Conservation (phyloP, 2,797 vertebrate species). For the Karalla daura region DNA sequence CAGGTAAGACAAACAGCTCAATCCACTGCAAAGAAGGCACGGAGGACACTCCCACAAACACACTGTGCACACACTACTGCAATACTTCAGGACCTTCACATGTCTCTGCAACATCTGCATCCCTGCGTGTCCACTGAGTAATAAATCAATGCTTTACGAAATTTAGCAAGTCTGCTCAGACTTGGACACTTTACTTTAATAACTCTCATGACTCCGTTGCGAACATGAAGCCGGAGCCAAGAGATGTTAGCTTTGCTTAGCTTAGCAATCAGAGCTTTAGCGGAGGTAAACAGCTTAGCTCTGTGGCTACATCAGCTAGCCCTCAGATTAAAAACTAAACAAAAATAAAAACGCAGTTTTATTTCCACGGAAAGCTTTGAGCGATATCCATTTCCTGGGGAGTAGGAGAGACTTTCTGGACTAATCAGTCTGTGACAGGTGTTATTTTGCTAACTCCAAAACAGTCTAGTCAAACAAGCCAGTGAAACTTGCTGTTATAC, state of each 20-base stretch:
- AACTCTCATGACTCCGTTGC: not conserved
- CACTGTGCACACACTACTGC: not conserved
- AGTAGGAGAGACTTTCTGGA: not conserved
- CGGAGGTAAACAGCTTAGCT: not conserved
- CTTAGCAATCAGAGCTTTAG: not conserved
- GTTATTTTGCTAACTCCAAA: not conserved
- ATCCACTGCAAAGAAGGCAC: not conserved
- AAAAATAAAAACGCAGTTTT: too few species aligned
- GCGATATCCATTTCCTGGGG: not conserved
- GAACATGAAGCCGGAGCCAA: not conserved
- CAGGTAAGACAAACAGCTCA: not conserved
- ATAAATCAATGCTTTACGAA: too few species aligned
- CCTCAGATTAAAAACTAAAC: not conserved
- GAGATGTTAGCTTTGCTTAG: not conserved
- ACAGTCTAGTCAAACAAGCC: not conserved
- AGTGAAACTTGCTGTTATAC: not conserved
- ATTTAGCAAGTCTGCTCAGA: too few species aligned
- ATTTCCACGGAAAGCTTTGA: not conserved
- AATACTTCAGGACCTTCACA: not conserved
- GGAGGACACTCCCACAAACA: not conserved
- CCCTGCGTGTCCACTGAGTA: too few species aligned
- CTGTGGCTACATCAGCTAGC: not conserved
- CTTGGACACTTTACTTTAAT: too few species aligned
- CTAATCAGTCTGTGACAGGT: not conserved
- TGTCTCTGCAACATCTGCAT: not conserved